phyloP scores from a whole-genome alignment of 2,113 vertebrate species.

The Cephalopterus ornatus region DNA sequence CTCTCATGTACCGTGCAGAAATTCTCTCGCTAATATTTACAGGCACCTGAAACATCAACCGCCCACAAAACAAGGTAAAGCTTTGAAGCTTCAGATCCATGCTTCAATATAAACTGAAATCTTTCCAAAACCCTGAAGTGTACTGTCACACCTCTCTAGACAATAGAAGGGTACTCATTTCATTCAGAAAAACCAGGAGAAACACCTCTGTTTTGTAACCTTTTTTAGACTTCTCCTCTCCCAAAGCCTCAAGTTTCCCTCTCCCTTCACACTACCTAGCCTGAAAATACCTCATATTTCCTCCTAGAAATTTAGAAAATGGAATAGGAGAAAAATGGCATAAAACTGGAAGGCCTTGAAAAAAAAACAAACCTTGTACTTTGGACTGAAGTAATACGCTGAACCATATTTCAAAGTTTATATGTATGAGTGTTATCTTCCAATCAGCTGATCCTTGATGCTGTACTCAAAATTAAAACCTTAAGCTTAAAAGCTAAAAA shows the following conservation, averaged over 20 bases:
- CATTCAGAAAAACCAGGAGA: neutral
- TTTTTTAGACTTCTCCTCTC: neutral
- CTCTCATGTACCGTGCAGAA: neutral
- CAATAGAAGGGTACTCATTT: neutral
- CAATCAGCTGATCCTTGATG: neutral
- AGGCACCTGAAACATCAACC: neutral
- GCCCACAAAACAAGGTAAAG: neutral
- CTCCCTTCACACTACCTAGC: neutral
- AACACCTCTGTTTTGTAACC: neutral
- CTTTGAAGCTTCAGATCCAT: neutral
- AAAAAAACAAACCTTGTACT: neutral
- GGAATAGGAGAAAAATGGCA: neutral
- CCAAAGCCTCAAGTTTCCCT: neutral
- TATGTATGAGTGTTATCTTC: neutral
- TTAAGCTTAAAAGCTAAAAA: neutral
- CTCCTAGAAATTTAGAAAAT: neutral
- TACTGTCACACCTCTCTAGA: neutral
- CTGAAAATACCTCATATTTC: neutral
- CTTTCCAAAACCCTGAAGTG: neutral
- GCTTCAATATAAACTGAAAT: neutral
- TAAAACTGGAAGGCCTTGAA: neutral
- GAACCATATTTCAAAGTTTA: neutral
- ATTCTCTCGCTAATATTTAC: neutral
- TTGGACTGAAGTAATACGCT: neutral
- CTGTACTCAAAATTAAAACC: neutral